These are phyloP conservation scores for Jaculus jaculus DNA, from an alignment of 2,113 vertebrate species.

Conservation along the genomic window DNA sequence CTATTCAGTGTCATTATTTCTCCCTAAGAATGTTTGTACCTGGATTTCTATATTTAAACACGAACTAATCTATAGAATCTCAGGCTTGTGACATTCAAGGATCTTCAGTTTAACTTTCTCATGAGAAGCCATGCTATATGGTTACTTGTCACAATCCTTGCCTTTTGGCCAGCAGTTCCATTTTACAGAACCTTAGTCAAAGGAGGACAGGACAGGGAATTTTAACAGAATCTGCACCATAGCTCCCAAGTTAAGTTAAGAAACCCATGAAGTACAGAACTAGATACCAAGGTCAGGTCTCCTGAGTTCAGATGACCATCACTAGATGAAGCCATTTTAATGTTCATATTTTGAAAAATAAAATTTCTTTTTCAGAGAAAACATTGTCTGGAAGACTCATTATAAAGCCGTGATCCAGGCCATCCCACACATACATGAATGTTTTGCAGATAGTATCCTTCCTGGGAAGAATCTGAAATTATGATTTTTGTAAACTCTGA, in stretches of 20 bases:
- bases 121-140: not conserved
- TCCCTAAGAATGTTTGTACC: not conserved
- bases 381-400: conserved; percentile 72
- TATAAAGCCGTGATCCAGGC: conserved; percentile 61
- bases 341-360: conserved; percentile 61
- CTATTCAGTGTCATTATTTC: not conserved
- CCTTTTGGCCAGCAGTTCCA: not conserved
- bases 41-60: not conserved
- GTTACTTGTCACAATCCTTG: conserved; percentile 32
- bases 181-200: conserved; percentile 34
- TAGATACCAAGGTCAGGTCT: conserved; percentile 46
- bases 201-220: not conserved
- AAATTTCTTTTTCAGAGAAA: conserved; percentile 63
- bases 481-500: conserved; percentile 62
- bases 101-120: conserved; percentile 7
- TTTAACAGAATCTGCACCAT: not conserved
- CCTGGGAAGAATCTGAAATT: conserved; percentile 64
- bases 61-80: not conserved
- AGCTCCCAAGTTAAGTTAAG: conserved; percentile 44
- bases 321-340: conserved; percentile 50
- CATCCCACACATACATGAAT: conserved; percentile 53
- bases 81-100: not conserved
- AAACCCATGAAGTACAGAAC: conserved; percentile 1
- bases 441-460: conserved; percentile 67
- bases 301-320: conserved; percentile 39